phyloP scores from a whole-genome alignment of 2,113 vertebrate genomes.

The Vireo altiloquus region DNA sequence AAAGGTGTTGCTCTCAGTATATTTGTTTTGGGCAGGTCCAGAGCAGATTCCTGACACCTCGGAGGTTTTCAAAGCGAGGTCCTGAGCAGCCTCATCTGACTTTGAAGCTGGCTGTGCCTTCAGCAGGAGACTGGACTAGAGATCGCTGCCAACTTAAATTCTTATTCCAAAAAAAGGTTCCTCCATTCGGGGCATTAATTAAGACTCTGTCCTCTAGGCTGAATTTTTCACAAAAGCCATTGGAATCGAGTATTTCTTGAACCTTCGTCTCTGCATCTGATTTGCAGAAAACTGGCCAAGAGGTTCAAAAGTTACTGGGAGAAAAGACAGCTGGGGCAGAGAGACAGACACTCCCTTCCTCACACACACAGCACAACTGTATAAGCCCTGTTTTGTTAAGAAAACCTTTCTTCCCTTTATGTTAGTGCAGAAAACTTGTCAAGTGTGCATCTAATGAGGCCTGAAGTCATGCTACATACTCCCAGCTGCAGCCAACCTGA shows the following conservation, averaged over 20 bases:
- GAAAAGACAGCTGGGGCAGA: background rate
- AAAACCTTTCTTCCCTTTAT: background rate
- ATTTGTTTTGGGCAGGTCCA: background rate
- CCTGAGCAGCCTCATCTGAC: background rate
- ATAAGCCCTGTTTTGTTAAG: background rate
- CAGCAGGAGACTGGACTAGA: background rate
- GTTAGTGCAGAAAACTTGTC: conserved; percentile 30
- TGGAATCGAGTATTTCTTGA: background rate
- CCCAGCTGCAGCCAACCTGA: conserved; percentile 46
- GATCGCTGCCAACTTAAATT: background rate
- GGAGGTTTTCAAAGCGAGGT: background rate
- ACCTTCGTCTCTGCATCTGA: background rate
- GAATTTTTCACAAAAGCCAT: background rate
- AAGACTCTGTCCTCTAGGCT: background rate
- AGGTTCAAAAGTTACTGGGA: background rate
- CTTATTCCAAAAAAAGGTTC: background rate
- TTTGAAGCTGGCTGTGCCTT: background rate
- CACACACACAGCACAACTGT: background rate
- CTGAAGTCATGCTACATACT: conserved; percentile 6
- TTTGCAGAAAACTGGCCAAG: background rate
- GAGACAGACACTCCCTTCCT: background rate
- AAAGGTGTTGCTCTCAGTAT: background rate
- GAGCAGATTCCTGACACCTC: background rate
- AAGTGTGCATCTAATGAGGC: conserved; percentile 28
- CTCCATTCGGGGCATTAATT: background rate